Conservation (phyloP, 2,888 invertebrate genomes). For the Brachyptera putata region DNA sequence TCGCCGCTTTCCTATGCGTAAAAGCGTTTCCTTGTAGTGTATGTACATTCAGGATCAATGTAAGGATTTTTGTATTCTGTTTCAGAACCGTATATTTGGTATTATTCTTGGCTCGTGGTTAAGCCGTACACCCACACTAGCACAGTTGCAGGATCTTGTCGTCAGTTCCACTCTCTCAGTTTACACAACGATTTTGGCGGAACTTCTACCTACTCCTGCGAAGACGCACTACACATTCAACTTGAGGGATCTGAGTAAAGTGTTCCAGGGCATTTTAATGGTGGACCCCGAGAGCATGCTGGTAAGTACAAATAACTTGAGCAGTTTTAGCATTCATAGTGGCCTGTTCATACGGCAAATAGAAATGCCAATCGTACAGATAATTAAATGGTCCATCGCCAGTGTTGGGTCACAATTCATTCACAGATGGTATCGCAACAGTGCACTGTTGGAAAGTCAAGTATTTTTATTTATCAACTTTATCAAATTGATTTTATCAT, state of each 20-base stretch:
- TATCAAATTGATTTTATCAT: too few species aligned
- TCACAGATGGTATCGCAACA: too few species aligned
- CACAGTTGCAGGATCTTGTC: conserved; percentile 47
- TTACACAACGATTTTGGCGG: conserved; percentile 60
- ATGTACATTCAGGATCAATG: neutral
- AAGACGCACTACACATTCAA: conserved; percentile 92
- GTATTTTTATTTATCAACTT: too few species aligned
- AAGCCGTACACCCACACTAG: conserved; percentile 40
- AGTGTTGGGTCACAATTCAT: too few species aligned
- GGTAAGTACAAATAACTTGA: conserved; percentile 46
- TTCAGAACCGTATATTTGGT: conserved; percentile 59
- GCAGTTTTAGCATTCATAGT: too few species aligned
- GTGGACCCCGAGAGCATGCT: conserved; percentile 58
- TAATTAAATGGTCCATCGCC: too few species aligned
- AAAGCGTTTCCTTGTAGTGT: too few species aligned
- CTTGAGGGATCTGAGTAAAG: conserved; percentile 77
- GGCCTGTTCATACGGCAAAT: too few species aligned
- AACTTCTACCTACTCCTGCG: conserved; percentile 79
- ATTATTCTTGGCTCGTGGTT: conserved; percentile 68
- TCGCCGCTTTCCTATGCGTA: too few species aligned
- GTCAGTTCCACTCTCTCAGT: conserved; percentile 63
- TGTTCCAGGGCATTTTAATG: conserved; percentile 76
- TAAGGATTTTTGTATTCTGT: neutral
- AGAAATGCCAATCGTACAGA: too few species aligned
- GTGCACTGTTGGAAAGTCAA: too few species aligned